Conservation (phyloP, 2,797 vertebrate genomes). For the Poeciliopsis infans region DNA sequence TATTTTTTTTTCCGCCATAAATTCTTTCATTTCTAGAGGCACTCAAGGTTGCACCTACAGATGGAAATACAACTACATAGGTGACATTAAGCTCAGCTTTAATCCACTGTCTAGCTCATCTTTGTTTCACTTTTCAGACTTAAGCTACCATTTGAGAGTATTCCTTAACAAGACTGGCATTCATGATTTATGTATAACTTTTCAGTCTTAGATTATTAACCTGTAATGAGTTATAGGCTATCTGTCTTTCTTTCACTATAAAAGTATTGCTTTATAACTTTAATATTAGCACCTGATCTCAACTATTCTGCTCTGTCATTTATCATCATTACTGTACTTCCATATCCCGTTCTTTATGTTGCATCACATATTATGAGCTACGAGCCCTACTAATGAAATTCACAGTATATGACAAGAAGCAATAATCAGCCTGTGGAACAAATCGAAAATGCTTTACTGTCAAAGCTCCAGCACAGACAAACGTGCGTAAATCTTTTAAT, state of each 20-base stretch:
- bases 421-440: neutral
- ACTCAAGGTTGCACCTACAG: neutral
- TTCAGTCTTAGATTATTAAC: slow-evolving; percentile 14
- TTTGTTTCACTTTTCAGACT: slow-evolving; percentile 8
- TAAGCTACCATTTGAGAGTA: slow-evolving; percentile 19
- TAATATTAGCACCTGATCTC: slow-evolving; percentile 24
- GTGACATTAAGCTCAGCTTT: neutral
- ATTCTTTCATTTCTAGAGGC: neutral
- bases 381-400: neutral
- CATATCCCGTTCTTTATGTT: slow-evolving; percentile 5
- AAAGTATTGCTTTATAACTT: slow-evolving; percentile 18
- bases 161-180: slow-evolving; percentile 10
- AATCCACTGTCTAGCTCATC: neutral
- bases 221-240: slow-evolving; percentile 1
- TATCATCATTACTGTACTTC: neutral
- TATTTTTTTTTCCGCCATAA: neutral
- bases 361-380: slow-evolving; percentile 7
- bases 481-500: slow-evolving; percentile 10
- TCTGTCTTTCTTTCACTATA: slow-evolving; percentile 3
- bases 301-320: slow-evolving; percentile 14
- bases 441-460: neutral
- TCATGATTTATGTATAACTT: slow-evolving; percentile 16
- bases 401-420: slow-evolving; percentile 1
- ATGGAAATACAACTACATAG: neutral
- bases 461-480: neutral